Evolutionary conservation across 2,888 invertebrate species (phyloP), one percentile per base, ranked within the genome.

Genomic region (Thereva nobilitata): DNA sequence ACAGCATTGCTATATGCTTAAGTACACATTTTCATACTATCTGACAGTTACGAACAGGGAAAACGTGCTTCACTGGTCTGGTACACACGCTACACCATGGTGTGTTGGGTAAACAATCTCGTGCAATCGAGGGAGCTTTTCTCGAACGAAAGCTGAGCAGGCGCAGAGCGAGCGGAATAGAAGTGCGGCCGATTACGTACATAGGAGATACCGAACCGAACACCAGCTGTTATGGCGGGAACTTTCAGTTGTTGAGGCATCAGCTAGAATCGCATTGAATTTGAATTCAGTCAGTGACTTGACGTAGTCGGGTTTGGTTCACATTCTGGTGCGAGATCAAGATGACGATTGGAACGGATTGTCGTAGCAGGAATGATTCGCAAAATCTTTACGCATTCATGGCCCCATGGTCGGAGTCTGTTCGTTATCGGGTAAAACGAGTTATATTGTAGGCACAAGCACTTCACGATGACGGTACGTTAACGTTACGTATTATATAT

Each of bases 211-310:
- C 23, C 23, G 23, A 23, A 3, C n/a, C 2, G 7, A 42, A n/a
- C n/a, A 42, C 8, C 42, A 42, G n/a, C 42, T n/a, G n/a, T 9
- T 5, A 10, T 47, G 47, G 47, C 47, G 47, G 10, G 47, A 47
- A 12, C 47, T 47, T n/a, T n/a, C 8, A 5, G 47, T 47, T n/a
- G 47, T n/a, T 47, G n/a, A 10, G 5, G 10, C n/a, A 10, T 47
- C 12, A 50, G 8, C 50, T 34, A 59, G 37, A 23, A 23, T 23
- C 23, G 23, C 47, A 59, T 59, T 47, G n/a, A n/a, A 47, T n/a
- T 47, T 56, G 12, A 47, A 10, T 47, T 59, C 47, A 59, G 57
- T 59, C 38, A 35, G 57, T n/a, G 47, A 59, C 12, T 59, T 45
- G 40, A 34, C 47, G 47, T 7, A 47, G 57, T 47, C 47, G 47